phyloP scores from a whole-genome alignment of 1,140 invertebrate genomes.

The Zelostemma sp. region DNA sequence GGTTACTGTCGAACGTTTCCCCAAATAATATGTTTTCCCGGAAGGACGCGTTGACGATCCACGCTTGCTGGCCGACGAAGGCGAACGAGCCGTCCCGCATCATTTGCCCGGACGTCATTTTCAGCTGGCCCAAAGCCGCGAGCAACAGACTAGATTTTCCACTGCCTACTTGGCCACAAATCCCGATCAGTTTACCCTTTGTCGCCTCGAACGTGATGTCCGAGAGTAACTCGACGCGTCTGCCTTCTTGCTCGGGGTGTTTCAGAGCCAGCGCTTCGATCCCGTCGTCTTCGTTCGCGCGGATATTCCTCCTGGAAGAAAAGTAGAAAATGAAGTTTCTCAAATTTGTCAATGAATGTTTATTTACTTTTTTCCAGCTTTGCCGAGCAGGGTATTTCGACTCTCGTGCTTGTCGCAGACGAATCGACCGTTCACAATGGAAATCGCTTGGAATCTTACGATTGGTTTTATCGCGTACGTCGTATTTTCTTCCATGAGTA shows the following conservation, averaged over 20 bases:
- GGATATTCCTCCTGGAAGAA: too few species aligned
- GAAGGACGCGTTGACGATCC: conserved; percentile 77
- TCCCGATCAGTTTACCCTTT: conserved; percentile 74
- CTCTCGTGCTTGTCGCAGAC: conserved; percentile 61
- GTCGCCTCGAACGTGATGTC: conserved; percentile 57
- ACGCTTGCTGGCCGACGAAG: conserved; percentile 78
- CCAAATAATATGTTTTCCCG: conserved; percentile 81
- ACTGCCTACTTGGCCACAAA: conserved; percentile 77
- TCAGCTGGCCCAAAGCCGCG: conserved; percentile 75
- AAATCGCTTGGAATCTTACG: conserved; percentile 68
- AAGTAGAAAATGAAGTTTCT: conserved; percentile 9
- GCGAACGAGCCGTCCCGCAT: conserved; percentile 74
- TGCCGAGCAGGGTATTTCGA: conserved; percentile 12
- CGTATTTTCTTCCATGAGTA: conserved; percentile 68
- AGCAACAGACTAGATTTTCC: conserved; percentile 79
- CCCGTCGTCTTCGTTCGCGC: background rate
- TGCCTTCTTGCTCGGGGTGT: conserved; percentile 23
- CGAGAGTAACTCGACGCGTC: conserved; percentile 56
- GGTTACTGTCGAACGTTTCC: conserved; percentile 68
- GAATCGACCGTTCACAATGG: conserved; percentile 72
- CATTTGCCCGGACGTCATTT: conserved; percentile 68
- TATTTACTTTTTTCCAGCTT: conserved; percentile 49
- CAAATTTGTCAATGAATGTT: conserved; percentile 6
- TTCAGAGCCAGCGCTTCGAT: conserved; percentile 19
- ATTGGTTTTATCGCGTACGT: conserved; percentile 64